Base-by-base conservation (phyloP, 1,140 invertebrate genomes). In the Oreohelix idahoensis region DNA sequence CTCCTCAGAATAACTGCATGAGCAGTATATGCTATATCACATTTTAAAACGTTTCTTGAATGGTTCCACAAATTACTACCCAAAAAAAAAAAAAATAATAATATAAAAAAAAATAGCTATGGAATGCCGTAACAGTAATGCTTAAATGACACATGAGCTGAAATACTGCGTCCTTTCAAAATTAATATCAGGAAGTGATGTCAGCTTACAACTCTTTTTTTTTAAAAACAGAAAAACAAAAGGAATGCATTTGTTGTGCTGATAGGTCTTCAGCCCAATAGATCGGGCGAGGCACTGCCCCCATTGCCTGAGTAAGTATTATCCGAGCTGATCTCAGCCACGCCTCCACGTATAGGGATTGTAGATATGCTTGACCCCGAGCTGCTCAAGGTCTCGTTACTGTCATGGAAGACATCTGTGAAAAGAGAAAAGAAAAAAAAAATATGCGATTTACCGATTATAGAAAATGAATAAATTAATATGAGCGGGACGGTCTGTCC, bases 331-430 rank as follows among this genome's bases (percentile, higher is more conserved):
- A 85, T 82, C 75, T 88, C 87, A 0, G 86, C 79, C 53, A 78
- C 75, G 20, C 76, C 77, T 23, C 83, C 83, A 35, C 85, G 58
- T 10, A 85, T 82, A 20, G 85, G 69, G 23, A 84, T 58, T n/a
- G 85, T 79, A 0, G 85, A 83, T 42, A 82, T 86, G 78, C 89
- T 89, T 78, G 89, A 90, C 23, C 89, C 89, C 0, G 89, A 90
- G 74, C 89, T 89, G 74, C 89, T 90, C 5, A 90, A 84, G 32
- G 88, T 90, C 73, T 90, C 89, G 83, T 88, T 89, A 78, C 89
- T 90, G 17, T 89, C 89, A 70, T 87, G 86, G 83, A 90, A 89
- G 39, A 88, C 84, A 79, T 90, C 89, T 89, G 87, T 84, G 69
- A 45, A 58, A 4, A 23, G 20, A 20, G 26, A 58, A n/a, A 58